A percentile compares a stretch with the other conserved stretches of the same genome.
Conservation (phyloP, 2,797 vertebrate species). For the Enteromius radiatus region DNA sequence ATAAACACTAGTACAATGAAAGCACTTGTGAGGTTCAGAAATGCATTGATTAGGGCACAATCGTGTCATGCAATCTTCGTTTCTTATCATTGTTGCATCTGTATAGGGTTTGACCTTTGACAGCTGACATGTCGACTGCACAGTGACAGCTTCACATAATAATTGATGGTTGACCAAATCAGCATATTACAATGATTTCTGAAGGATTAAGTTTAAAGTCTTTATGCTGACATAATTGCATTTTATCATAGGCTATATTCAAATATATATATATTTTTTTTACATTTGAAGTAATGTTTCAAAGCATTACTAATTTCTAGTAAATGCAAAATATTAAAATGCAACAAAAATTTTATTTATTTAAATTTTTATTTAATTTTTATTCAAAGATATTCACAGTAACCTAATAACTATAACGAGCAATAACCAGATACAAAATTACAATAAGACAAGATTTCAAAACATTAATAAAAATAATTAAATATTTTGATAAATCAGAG, state of each 20-base stretch:
- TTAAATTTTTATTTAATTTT: background rate
- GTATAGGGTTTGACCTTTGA: background rate
- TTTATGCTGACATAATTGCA: background rate
- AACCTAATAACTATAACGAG: background rate
- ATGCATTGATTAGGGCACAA: background rate
- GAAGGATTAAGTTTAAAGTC: background rate
- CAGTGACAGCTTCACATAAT: background rate
- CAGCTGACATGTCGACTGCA: background rate
- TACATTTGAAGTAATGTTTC: background rate
- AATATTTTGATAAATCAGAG: constrained; percentile 8
- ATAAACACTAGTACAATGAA: background rate
- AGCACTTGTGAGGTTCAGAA: background rate
- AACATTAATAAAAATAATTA: background rate
- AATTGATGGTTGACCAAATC: background rate
- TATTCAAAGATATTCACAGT: background rate
- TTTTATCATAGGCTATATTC: background rate
- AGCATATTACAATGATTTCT: background rate
- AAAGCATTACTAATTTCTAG: background rate
- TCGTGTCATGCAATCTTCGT: background rate
- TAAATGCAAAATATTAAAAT: background rate
- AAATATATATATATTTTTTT: background rate
- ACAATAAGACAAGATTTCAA: background rate
- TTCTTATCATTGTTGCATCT: background rate
- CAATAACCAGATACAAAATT: background rate
- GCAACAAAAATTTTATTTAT: background rate